Base-by-base conservation (phyloP, 2,797 vertebrate species). In the Acestrorhynchus altus region DNA sequence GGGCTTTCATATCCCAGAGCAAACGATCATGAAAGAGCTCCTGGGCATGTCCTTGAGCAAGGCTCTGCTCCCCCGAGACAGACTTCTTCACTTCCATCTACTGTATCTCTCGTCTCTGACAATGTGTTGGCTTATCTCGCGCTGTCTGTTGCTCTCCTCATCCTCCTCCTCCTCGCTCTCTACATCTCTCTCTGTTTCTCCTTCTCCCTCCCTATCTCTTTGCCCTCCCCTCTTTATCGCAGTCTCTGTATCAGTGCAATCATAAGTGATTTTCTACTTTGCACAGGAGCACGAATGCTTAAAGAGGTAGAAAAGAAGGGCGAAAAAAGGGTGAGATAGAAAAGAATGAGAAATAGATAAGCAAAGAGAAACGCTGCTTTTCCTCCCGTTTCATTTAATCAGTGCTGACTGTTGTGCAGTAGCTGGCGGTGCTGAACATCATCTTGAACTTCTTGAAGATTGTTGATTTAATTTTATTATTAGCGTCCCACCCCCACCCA, bases 11-110 rank as follows among this genome's bases (percentile, higher is more conserved):
- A 72, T 84, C 70, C 81, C 80, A 60, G 76, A 82, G 77, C 72
- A 84, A 80, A 80, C 51, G 77, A 72, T 81, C 70, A 84, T 78
- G 76, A 86, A 85, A 84, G 61, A 79, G 77, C 72, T 70, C 31
- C 59, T 44, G 74, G 76, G 74, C 71, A 69, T 72, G 81, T 85
- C 84, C 85, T 85, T 86, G 78, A 84, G 77, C 51, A 24, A 66
- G 72, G 65, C 68, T 80, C 60, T 69, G 76, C 46, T 71, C 81
- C 74, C 73, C 59, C 35, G 74, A 78, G 81, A 57, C 70, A 61
- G 73, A 26, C 74, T 35, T 81, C 31, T 76, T 85, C 57, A 63
- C 56, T 77, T 84, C 67, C 69, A 61, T 71, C 77, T 76, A 61
- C 81, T 69, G 80, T 57, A 67, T 82, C 72, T 82, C 81, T 84